Conservation (phyloP, 2,888 invertebrate genomes). For the Tetheella fluctuosa region DNA sequence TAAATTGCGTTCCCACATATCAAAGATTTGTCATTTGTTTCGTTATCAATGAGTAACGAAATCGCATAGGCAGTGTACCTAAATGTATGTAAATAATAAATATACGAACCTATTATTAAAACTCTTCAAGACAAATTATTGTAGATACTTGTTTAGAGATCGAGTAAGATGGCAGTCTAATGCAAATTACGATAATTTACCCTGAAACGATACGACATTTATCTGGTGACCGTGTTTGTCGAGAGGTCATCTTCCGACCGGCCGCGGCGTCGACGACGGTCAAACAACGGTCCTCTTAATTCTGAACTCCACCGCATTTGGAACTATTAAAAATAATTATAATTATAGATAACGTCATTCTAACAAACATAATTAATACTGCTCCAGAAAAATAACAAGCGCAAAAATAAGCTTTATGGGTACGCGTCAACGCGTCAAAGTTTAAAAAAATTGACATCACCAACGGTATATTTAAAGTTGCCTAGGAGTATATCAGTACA, state of each 20-base stretch:
- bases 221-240: conserved; percentile 20
- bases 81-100: too few species aligned
- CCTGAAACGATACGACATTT: conserved; percentile 20
- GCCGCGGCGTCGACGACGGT: conserved; percentile 19
- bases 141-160: not conserved
- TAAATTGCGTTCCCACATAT: not conserved
- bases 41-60: too few species aligned
- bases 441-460: conserved; percentile 40
- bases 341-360: conserved; percentile 38
- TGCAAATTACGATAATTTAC: conserved; percentile 29
- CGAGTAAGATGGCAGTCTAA: conserved; percentile 10
- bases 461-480: conserved; percentile 56
- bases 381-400: conserved; percentile 17
- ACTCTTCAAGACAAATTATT: not conserved
- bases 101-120: not conserved
- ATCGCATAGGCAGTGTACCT: too few species aligned
- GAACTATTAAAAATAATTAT: conserved; percentile 47
- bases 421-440: conserved; percentile 25
- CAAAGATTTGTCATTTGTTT: too few species aligned
- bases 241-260: conserved; percentile 39
- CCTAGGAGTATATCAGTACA: conserved; percentile 59
- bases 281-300: conserved; percentile 40
- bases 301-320: conserved; percentile 40
- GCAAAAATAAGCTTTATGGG: conserved; percentile 30
- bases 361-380: conserved; percentile 33